These are phyloP conservation scores for Hypothenemus hampei DNA, from an alignment of 1,140 invertebrate genomes.

Conservation along the genomic window DNA sequence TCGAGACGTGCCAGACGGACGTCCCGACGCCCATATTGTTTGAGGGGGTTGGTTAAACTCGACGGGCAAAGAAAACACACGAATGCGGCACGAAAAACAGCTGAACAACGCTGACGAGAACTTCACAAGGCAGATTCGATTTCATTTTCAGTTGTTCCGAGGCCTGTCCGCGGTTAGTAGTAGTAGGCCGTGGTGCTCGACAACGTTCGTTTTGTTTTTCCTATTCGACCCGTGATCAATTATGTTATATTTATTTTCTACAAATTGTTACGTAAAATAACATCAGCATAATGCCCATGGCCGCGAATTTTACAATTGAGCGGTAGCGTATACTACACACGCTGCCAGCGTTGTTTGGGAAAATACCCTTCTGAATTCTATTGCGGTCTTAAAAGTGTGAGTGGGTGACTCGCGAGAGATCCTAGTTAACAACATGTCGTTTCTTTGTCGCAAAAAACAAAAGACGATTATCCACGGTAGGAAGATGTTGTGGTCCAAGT, in stretches of 20 bases:
- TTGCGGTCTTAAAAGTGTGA: too few species aligned
- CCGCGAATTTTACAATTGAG: too few species aligned
- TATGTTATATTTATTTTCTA: too few species aligned
- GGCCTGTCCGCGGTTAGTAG: not conserved
- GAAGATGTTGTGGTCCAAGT: constrained; percentile 3
- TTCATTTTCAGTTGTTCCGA: constrained; percentile 22
- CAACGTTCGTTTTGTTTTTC: too few species aligned
- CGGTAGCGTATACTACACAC: too few species aligned
- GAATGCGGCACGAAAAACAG: not conserved
- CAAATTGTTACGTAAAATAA: too few species aligned
- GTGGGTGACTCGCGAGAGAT: constrained; percentile 7
- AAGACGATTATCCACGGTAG: too few species aligned
- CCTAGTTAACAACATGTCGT: constrained; percentile 5
- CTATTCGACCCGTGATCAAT: too few species aligned
- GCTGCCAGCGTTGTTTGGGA: too few species aligned
- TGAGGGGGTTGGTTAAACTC: constrained; percentile 1
- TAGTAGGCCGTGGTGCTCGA: too few species aligned
- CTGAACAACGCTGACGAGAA: constrained; percentile 12
- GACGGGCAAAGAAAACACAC: not conserved
- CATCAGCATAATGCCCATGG: too few species aligned
- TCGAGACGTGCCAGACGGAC: constrained; percentile 1
- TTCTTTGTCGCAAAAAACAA: constrained; percentile 19
- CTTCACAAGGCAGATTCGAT: constrained; percentile 15
- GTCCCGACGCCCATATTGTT: not conserved
- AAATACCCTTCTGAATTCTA: too few species aligned